Evolutionary conservation across 2,888 invertebrate genomes (phyloP), one percentile per base, ranked within the genome.

Genomic region (Apotomis capreana): DNA sequence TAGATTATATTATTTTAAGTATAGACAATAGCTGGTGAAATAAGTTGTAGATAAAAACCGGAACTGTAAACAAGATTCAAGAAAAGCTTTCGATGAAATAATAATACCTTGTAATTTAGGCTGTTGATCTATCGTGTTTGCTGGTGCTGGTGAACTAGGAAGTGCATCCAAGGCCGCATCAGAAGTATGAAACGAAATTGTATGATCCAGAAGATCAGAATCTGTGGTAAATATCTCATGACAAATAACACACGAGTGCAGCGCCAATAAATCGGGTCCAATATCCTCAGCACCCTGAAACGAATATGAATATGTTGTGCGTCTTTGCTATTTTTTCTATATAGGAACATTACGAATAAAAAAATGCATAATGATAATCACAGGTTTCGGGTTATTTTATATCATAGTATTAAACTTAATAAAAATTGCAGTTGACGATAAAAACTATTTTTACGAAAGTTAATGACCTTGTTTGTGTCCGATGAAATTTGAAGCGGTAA

Each of bases 181-280:
- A 4, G 89, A 87, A 3, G 90, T 86, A 77, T 92, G 92, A 49
- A 86, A 81, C 49, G 86, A 88, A 76, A 92, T 91, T 0, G 92
- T 90, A 74, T 93, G 92, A 67, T 91, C 90, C 13, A 92, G 82
- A 44, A 92, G 84, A 80, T 92, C 92, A 12, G 87, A 83, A 63
- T 92, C 92, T 1, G 87, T 90, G 0, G 90, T 90, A 74, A 92
- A 92, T 80, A 92, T 91, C 78, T 91, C 92, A 76, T 92, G 92
- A 73, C 92, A 92, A 40, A 92, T 84, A 4, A 89, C 87, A 77
- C 92, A 92, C 1, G 92, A 90, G 76, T 92, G 89, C 62, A 92
- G 76, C 13, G 92, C 89, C 63, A 92, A 78, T 70, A 91, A 74
- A 73, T 91, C 89, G 0, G 91, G 89, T 0, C 88, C 89, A 54